Evolutionary conservation across 2,797 vertebrate species (phyloP), one percentile per base, ranked within the genome.

Genomic region (Distichodus sexfasciatus): DNA sequence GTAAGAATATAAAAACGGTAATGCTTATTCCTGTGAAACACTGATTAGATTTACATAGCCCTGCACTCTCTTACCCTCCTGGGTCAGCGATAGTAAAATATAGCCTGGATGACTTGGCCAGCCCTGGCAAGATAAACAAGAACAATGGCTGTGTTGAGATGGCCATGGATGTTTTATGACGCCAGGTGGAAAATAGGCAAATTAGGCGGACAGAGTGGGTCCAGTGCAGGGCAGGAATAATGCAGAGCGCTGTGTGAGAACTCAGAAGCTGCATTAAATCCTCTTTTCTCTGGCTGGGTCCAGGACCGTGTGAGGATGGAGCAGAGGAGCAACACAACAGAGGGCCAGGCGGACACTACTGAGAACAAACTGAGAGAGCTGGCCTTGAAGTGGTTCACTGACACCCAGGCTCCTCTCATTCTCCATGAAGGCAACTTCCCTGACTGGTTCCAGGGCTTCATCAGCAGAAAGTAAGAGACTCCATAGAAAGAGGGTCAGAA

Each of bases 371-470:
- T 92, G 55, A 91, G 77, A 59, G 88, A 92, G 1, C 77, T 93
- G 82, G 76, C 90, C 1, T 75, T 88, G 19, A 87, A 82, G 59
- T 94, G 94, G 93, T 93, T 95, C 76, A 87, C 87, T 6, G 91
- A 94, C 64, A 93, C 90, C 0, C 93, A 94, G 78, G 82, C 88
- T 8, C 85, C 87, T 0, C 73, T 88, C 48, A 86, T 95, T 9
- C 78, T 91, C 57, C 89, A 87, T 46, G 84, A 93, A 0, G 93
- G 92, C 47, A 79, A 82, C 33, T 89, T 95, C 54, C 94, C 94
- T 0, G 74, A 80, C 2, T 97, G 94, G 94, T 95, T 95, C 79
- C 87, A 91, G 28, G 94, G 95, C 33, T 93, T 94, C 79, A 86
- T 94, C 79, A 85, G 86, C 41, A 92, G 93, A 83, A 92, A 89